Evolutionary conservation across 2,797 vertebrate species (phyloP).

Genomic region (Xenopus petersii): DNA sequence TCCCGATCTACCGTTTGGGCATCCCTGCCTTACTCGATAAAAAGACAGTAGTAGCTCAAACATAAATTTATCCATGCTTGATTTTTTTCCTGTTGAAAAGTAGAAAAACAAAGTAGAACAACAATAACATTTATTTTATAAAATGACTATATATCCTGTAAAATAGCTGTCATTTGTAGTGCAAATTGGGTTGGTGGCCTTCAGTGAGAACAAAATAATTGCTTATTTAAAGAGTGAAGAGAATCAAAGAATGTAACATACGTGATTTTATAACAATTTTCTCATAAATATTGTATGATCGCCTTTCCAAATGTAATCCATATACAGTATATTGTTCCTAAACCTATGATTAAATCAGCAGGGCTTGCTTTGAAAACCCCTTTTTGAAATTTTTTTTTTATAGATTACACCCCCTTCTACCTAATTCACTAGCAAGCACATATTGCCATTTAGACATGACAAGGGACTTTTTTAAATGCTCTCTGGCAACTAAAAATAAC

Average conservation of each 20-base stretch:
- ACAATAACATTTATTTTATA: too few species aligned
- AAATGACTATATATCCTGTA: too few species aligned
- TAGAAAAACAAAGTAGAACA: too few species aligned
- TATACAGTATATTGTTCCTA: slow-evolving; percentile 7
- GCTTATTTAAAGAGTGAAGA: not conserved
- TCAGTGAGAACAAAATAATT: not conserved
- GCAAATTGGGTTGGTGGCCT: not conserved
- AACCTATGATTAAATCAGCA: slow-evolving; percentile 28
- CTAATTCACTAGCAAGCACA: slow-evolving; percentile 10
- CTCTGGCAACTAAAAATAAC: too few species aligned
- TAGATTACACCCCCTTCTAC: slow-evolving; percentile 2
- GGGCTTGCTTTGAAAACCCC: slow-evolving; percentile 1
- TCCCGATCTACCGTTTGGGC: too few species aligned
- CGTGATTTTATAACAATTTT: not conserved
- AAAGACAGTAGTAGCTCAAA: too few species aligned
- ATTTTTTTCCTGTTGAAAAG: too few species aligned
- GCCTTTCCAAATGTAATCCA: too few species aligned
- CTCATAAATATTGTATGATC: slow-evolving; percentile 4
- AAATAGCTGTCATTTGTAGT: not conserved
- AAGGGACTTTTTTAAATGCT: too few species aligned
- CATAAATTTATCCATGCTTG: too few species aligned
- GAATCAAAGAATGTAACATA: slow-evolving; percentile 2
- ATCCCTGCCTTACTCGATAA: too few species aligned
- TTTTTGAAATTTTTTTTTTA: not conserved
- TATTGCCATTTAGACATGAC: not conserved